Percentiles rank a stretch among this genome's conserved stretches.
Evolutionary conservation across 2,888 invertebrate species (phyloP).

Genomic region (Phengaris arion): DNA sequence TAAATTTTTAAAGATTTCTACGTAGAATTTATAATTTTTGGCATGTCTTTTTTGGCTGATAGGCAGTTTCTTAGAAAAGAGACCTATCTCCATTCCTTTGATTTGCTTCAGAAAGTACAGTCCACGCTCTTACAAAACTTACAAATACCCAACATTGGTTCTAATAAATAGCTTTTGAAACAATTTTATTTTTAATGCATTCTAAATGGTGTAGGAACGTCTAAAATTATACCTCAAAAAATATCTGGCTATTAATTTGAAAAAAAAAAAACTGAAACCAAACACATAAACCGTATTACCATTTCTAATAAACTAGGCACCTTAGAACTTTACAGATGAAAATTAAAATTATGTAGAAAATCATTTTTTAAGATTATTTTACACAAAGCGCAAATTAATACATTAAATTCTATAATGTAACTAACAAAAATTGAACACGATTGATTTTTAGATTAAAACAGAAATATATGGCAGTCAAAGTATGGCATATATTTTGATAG

Average conservation of each 20-base stretch:
- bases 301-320: constrained; percentile 30
- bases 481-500: background rate
- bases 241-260: background rate
- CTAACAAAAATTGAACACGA: background rate
- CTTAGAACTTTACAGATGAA: constrained; percentile 22
- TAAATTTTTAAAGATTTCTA: background rate
- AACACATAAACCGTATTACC: background rate
- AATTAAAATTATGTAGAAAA: background rate
- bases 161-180: constrained; percentile 12
- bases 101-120: background rate
- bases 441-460: background rate
- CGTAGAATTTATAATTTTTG: background rate
- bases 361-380: constrained; percentile 13
- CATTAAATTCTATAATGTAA: background rate
- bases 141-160: constrained; percentile 27
- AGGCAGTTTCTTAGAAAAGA: background rate
- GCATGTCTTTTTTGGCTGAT: background rate
- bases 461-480: background rate
- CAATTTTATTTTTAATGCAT: background rate
- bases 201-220: constrained; percentile 12
- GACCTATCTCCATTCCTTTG: background rate
- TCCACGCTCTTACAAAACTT: constrained; percentile 26
- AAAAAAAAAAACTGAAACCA: background rate
- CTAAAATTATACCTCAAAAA: background rate
- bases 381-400: constrained; percentile 20